Base-by-base conservation (phyloP, 2,888 invertebrate genomes). In the Barypeithes pellucidus region DNA sequence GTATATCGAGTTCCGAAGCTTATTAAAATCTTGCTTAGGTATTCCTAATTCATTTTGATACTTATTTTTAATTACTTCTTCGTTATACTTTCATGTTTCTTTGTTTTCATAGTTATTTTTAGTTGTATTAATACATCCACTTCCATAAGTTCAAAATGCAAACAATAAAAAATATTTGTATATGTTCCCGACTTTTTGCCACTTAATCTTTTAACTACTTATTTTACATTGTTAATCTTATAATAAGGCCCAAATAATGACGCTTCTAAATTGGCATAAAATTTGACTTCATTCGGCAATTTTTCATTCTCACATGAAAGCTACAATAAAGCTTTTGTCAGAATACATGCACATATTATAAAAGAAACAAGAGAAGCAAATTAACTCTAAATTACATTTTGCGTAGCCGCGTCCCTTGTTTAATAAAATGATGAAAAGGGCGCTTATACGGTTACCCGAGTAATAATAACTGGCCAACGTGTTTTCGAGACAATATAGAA, bases 401-500 rank as follows among this genome's bases (percentile, higher is more conserved):
- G 68, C 71, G 68, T 72, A 66, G 67, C 68, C 45, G 45, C 50
- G 47, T 66, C 61, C 67, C 73, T 71, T 63, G 70, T 77, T 77
- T 77, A 77, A 73, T 78, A 77, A 78, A 77, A 78, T 77, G 78
- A 78, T 75, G 78, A 78, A 78, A 77, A 74, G 77, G 78, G 67
- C 62, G 73, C 69, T 73, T 69, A 73, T 39, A 57, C 36, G 65
- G 41, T 54, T 24, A 67, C 62, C 60, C 47, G 39, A 67, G 67
- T 73, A 75, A 75, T 77, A 78, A 79, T 77, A 78, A 74, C 77
- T 45, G 73, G 66, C 72, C 67, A 72, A 77, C 80, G 79, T 78
- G 81, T 83, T 84, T 83, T 82, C 82, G 78, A 82, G 83, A 84
- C 85, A 85, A 85, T 84, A 79, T 78, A 81, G 84, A 84, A 84